Conservation (phyloP, 1,140 invertebrate genomes). For the Drosophila lacertosa region DNA sequence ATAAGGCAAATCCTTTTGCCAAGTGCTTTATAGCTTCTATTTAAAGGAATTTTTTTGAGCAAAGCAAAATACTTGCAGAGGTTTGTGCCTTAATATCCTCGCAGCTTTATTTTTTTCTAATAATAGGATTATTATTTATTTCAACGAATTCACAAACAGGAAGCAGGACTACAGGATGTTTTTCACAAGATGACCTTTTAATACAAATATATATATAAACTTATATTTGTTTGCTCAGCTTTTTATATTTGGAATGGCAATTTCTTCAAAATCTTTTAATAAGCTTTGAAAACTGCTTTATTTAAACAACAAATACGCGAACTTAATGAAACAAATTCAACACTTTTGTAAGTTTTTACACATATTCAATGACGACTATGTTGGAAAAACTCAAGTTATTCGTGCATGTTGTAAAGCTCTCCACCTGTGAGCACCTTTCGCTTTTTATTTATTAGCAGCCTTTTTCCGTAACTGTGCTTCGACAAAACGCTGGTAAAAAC, state of each 20-base stretch:
- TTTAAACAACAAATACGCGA: no score
- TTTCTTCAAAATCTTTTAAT: no score
- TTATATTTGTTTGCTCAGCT: no score
- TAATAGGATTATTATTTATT: neutral
- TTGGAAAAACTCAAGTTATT: neutral
- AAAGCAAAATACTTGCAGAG: no score
- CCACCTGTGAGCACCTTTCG: neutral
- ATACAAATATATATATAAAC: neutral
- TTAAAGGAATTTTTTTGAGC: no score
- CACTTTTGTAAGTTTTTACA: neutral
- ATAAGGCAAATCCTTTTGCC: no score
- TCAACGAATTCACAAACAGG: neutral
- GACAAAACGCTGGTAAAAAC: neutral
- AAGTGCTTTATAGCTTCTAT: no score
- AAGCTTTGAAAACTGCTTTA: no score
- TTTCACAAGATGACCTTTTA: neutral
- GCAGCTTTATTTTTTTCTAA: neutral
- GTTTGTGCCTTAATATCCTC: no score
- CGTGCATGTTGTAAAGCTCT: neutral
- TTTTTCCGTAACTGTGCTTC: neutral
- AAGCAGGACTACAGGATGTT: neutral
- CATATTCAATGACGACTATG: neutral
- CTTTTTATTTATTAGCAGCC: constrained; percentile 1
- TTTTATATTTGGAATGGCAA: no score
- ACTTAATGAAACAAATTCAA: no score